A percentile compares a stretch with the other conserved stretches of the same genome.
Evolutionary conservation across 2,888 invertebrate genomes (phyloP).

Genomic region (Thyatira batis): DNA sequence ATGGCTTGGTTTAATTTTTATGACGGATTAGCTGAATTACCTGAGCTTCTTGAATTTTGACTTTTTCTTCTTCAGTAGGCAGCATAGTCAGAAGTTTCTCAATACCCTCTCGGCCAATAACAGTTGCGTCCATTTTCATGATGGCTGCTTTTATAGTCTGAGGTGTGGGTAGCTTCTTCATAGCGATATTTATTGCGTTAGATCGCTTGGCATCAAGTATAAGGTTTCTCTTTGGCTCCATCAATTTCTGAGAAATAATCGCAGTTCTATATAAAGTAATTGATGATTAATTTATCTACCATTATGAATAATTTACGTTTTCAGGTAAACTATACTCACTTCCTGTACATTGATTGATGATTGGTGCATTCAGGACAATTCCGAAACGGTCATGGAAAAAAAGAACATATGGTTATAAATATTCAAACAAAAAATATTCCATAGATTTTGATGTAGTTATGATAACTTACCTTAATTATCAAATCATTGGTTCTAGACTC

Average conservation of each 20-base stretch:
- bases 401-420: slow-evolving; percentile 15
- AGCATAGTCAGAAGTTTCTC: slow-evolving; percentile 99
- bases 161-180: slow-evolving; percentile 99
- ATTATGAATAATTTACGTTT: background rate
- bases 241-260: slow-evolving; percentile 57
- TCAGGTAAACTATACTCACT: slow-evolving; percentile 47
- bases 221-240: slow-evolving; percentile 81
- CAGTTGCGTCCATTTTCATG: slow-evolving; percentile 99
- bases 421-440: slow-evolving; percentile 5
- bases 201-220: slow-evolving; percentile 98
- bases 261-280: slow-evolving; percentile 5
- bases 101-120: slow-evolving; percentile 98
- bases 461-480: slow-evolving; percentile 87
- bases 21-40: no score
- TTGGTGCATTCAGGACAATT: background rate
- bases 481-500: slow-evolving; percentile 98
- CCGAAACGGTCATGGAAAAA: slow-evolving; percentile 41
- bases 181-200: slow-evolving; percentile 99
- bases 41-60: slow-evolving; percentile 98
- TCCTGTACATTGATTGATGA: slow-evolving; percentile 35
- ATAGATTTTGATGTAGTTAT: background rate
- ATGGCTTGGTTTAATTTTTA: no score
- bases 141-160: slow-evolving; percentile 99
- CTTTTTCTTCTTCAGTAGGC: slow-evolving; percentile 97
- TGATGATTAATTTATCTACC: no score